Evolutionary conservation across 2,888 invertebrate genomes (phyloP), one percentile per base, ranked within the genome.

Genomic region (Dynastes maya): DNA sequence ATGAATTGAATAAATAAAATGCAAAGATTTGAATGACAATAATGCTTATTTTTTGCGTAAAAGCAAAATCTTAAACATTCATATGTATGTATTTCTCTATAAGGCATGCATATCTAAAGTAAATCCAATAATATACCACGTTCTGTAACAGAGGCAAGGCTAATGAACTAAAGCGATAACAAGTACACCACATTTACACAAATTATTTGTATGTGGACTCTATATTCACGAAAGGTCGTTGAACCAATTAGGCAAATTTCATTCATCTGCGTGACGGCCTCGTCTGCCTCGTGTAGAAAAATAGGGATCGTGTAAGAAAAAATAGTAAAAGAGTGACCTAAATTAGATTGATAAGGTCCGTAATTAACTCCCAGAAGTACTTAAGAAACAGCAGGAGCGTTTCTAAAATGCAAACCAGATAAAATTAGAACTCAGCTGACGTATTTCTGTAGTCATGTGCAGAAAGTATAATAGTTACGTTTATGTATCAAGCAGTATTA

Each of bases 221-320:
- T 51, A 49, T 49, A 49, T 68, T 22, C 58, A 51, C 72, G 45
- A 49, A 40, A 61, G 72, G 72, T 74, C 72, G 27, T 61, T 74
- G 72, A 74, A 74, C 72, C 72, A 74, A 61, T 74, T 74, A 74
- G 61, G 40, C 72, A 74, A 74, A 74, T 74, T 74, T 74, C 72
- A 74, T 74, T 74, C 72, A 74, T 74, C 55, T 74, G 27, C 61
- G 72, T 61, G 55, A n/a, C 27, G 29, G 58, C 45, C 61, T 74
- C 61, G 55, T 22, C 45, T 74, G 72, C 58, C 72, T 74, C 72
- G 72, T 74, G 72, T 37, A 63, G 72, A 61, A 58, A 37, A 74
- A 74, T 61, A 27, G 9, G 45, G 37, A 40, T 37, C 9, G 13
- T 27, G n/a, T 49, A 29, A 22, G 55, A 58, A 11, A 68, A 68